Evolutionary conservation across 2,888 invertebrate species (phyloP).

Genomic region (Seira musarum): DNA sequence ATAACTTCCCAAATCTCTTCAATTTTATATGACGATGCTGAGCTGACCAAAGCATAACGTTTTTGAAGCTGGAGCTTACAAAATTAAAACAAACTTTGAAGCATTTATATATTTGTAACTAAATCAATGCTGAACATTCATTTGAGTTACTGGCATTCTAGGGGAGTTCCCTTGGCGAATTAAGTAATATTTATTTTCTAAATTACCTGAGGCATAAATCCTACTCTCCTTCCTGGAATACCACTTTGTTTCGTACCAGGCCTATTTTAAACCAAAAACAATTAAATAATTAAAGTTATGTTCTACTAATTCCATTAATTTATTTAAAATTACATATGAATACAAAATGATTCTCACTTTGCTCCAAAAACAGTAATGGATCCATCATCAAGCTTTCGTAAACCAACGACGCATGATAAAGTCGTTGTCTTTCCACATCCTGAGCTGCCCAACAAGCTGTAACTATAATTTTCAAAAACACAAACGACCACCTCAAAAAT

Average conservation of each 20-base stretch:
- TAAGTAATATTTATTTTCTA: not conserved
- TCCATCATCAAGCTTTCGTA: constrained; percentile 87
- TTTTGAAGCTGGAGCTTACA: not conserved
- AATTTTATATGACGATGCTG: too few relatives aligned
- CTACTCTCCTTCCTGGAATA: constrained; percentile 81
- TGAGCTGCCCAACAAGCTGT: constrained; percentile 93
- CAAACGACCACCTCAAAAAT: not conserved
- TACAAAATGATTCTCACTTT: constrained; percentile 75
- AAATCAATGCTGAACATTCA: too few relatives aligned
- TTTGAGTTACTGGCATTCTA: too few relatives aligned
- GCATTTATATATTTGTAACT: too few relatives aligned
- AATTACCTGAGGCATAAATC: constrained; percentile 64
- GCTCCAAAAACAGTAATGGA: constrained; percentile 93
- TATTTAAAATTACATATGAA: not conserved
- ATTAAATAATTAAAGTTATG: constrained; percentile 76
- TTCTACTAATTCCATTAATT: not conserved
- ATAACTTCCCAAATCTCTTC: too few relatives aligned
- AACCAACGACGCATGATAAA: constrained; percentile 91
- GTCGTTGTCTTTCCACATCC: constrained; percentile 93
- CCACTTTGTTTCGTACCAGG: constrained; percentile 84
- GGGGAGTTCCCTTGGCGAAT: too few relatives aligned
- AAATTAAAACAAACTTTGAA: not conserved
- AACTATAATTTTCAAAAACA: constrained; percentile 76
- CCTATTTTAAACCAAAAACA: constrained; percentile 73
- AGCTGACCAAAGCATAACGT: not conserved